Base-by-base conservation (phyloP, 2,888 invertebrate species). In the Poecilobothrus nobilitatus region DNA sequence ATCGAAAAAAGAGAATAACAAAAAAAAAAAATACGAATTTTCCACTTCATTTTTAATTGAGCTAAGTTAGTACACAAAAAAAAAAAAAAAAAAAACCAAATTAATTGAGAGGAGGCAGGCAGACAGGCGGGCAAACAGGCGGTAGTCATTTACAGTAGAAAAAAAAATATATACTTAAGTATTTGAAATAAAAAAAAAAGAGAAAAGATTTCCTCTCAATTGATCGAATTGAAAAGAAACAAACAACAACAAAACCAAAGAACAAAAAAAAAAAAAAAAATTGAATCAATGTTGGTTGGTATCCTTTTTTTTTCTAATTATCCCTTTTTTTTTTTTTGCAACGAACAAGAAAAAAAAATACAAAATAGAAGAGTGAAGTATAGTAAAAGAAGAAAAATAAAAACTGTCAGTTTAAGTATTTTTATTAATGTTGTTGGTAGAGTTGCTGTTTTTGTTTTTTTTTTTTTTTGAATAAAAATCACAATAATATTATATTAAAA, bases 11-110 rank as follows among this genome's bases (percentile, higher is more conserved):
- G 7, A n/a, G n/a, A n/a, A n/a, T n/a, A 41, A 41, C 9, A 41
- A 12, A 41, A 41, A 41, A 41, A 41, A 41, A 41, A 41, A 41
- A 41, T 12, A 41, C 41, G 15, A 41, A 41, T 41, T 41, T 41
- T 41, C 41, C 41, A 41, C 53, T 53, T 53, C 15, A 53, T 53
- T 53, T 53, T 53, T 53, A 53, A 53, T 53, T 53, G 53, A 53
- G n/a, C 53, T n/a, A 53, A 53, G 18, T 53, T 18, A 53, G 53
- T 53, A 18, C 7, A 53, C 12, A 12, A 53, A 5, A 27, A 2
- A 27, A 27, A 27, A 27, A 27, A 27, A 27, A 27, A 27, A 2
- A 27, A 27, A 2, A 27, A 2, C 27, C 2, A 27, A 27, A 4
- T 27, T 4, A 27, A 4, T 27, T 2, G 5, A 27, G 5, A 27